Conservation (phyloP, 2,797 vertebrate genomes). For the Spinus olivaceus region DNA sequence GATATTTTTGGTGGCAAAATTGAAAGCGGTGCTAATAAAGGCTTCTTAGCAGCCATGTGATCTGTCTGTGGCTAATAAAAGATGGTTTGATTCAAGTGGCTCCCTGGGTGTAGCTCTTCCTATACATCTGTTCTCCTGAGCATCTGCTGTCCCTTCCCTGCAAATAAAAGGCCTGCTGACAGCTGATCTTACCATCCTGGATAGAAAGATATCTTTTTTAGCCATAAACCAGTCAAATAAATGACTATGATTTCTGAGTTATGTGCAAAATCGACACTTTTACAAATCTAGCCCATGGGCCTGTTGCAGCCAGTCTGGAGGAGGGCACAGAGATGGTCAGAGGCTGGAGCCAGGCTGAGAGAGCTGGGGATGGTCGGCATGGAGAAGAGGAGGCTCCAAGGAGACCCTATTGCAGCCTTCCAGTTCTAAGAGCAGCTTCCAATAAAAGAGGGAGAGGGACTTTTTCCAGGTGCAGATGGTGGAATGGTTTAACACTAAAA, state of each 20-base stretch:
- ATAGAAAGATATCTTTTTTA: background rate
- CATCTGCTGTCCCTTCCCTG: background rate
- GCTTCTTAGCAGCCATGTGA: background rate
- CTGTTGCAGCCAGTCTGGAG: accelerated
- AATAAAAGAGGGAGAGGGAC: background rate
- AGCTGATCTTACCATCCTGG: background rate
- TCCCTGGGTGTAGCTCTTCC: background rate
- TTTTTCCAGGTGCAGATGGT: background rate
- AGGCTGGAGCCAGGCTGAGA: background rate
- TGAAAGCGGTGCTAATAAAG: background rate
- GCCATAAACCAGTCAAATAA: background rate
- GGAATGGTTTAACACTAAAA: background rate
- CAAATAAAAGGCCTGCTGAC: background rate
- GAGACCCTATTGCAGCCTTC: background rate
- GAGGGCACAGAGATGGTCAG: too few species aligned
- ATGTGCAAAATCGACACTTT: background rate
- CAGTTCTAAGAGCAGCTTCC: too few species aligned
- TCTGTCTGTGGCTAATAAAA: background rate
- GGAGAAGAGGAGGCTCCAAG: background rate
- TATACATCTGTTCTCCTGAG: background rate
- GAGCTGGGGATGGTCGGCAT: background rate
- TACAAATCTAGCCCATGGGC: background rate
- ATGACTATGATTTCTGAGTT: background rate
- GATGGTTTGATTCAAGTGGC: background rate
- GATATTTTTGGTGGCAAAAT: background rate